phyloP scores from a whole-genome alignment of 2,113 vertebrate genomes.

The Eretmochelys imbricata region DNA sequence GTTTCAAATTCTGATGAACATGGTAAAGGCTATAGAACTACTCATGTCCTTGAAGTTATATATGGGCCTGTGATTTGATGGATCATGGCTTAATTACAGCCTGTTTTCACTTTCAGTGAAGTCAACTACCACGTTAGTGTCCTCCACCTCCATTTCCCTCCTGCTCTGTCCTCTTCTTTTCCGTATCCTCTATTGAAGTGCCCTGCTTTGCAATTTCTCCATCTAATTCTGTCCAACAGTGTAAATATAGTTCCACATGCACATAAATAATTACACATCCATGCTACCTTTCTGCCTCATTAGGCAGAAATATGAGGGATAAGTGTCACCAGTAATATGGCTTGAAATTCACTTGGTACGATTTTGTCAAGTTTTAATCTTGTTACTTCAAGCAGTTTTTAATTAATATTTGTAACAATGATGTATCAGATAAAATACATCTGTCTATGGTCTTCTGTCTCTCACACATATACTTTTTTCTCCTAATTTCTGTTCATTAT shows the following conservation, averaged over 20 bases:
- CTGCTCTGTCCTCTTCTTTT: neutral
- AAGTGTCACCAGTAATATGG: conserved; percentile 34
- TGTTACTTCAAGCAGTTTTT: conserved; percentile 54
- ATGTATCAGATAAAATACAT: conserved; percentile 26
- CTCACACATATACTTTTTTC: neutral
- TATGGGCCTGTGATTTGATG: neutral
- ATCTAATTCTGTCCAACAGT: neutral
- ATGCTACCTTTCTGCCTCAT: conserved; percentile 24
- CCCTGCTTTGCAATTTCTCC: neutral
- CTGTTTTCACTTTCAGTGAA: neutral
- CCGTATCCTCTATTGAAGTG: neutral
- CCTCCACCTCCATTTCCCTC: neutral
- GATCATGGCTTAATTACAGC: neutral
- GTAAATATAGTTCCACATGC: neutral
- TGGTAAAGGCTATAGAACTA: neutral
- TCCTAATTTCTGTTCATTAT: neutral
- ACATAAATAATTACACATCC: neutral
- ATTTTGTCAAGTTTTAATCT: conserved; percentile 60
- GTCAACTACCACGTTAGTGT: neutral
- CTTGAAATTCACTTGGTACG: conserved; percentile 37
- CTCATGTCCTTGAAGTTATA: neutral
- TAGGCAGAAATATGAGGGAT: conserved; percentile 36
- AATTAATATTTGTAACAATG: conserved; percentile 37
- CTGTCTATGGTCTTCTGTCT: conserved; percentile 13
- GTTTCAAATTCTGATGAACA: conserved; percentile 13